phyloP scores from a whole-genome alignment of 2,888 invertebrate species.

The Cheilosia vernalis region DNA sequence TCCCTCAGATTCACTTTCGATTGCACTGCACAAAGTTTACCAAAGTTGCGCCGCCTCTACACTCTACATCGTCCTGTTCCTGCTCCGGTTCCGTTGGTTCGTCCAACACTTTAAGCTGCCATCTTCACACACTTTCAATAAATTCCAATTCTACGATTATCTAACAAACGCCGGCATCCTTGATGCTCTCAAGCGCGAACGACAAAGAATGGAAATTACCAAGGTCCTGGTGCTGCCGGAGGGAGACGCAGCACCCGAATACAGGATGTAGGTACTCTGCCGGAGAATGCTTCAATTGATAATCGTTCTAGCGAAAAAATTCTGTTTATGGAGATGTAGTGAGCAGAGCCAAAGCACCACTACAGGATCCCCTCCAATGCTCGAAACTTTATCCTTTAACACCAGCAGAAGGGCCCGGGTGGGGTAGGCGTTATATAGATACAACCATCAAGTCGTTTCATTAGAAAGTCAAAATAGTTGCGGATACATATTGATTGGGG shows the following conservation, averaged over 20 bases:
- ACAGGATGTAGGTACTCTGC: conserved; percentile 20
- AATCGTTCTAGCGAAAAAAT: conserved; percentile 72
- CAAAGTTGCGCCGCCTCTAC: conserved; percentile 37
- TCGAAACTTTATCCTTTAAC: conserved; percentile 73
- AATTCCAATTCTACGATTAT: conserved; percentile 72
- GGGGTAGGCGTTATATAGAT: background rate
- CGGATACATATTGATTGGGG: conserved; percentile 60
- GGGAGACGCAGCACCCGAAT: background rate
- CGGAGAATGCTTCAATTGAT: conserved; percentile 71
- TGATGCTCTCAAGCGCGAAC: conserved; percentile 68
- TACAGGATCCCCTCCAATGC: conserved; percentile 59
- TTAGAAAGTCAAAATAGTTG: conserved; percentile 71
- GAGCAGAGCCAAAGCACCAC: conserved; percentile 39
- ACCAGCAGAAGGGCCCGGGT: conserved; percentile 43
- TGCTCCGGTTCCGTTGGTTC: conserved; percentile 29
- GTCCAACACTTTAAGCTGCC: conserved; percentile 67
- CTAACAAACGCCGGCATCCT: conserved; percentile 70
- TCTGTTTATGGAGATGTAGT: conserved; percentile 64
- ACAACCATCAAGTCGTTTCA: conserved; percentile 19
- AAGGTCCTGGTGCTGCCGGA: conserved; percentile 45
- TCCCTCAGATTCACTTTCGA: conserved; percentile 42
- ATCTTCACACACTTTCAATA: conserved; percentile 72
- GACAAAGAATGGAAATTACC: conserved; percentile 69
- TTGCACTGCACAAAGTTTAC: conserved; percentile 27
- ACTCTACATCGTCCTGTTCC: conserved; percentile 33